A percentile compares a stretch with the other conserved stretches of the same genome.
Conservation (phyloP, 2,797 vertebrate genomes). For the Gallirallus australis region DNA sequence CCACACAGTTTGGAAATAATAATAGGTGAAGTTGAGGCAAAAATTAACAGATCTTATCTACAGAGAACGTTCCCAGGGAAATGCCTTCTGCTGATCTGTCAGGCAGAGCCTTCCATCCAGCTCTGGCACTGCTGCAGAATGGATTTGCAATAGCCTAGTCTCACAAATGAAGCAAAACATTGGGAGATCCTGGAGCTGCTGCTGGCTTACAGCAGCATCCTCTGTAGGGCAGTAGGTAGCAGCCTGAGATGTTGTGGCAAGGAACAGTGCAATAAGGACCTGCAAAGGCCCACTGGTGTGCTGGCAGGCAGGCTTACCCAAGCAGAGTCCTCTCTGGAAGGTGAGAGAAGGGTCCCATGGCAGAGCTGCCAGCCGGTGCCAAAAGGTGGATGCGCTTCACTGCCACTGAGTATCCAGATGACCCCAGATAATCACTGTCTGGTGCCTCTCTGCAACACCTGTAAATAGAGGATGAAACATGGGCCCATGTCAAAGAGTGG, state of each 20-base stretch:
- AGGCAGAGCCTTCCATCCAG: not conserved
- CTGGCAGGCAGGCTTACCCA: rapidly evolving
- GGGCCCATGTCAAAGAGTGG: not conserved
- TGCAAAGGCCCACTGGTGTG: not conserved
- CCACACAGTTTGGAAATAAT: not conserved
- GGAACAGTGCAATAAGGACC: rapidly evolving
- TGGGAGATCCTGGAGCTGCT: not conserved
- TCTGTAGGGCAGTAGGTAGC: not conserved
- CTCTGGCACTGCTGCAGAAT: not conserved
- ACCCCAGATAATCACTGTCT: not conserved
- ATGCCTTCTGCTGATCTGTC: not conserved
- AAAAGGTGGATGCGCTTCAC: rapidly evolving
- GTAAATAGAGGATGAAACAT: rapidly evolving
- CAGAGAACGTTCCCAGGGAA: not conserved
- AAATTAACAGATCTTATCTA: not conserved
- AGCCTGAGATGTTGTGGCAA: not conserved
- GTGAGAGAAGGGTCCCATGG: rapidly evolving
- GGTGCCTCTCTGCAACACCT: not conserved
- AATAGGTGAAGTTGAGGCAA: not conserved
- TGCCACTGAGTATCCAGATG: rapidly evolving
- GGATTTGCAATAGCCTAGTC: rapidly evolving
- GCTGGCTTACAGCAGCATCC: not conserved
- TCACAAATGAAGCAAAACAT: rapidly evolving
- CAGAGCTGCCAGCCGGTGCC: rapidly evolving
- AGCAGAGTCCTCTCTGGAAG: not conserved